Conservation (phyloP, 2,797 vertebrate species). For the Perodicticus potto region DNA sequence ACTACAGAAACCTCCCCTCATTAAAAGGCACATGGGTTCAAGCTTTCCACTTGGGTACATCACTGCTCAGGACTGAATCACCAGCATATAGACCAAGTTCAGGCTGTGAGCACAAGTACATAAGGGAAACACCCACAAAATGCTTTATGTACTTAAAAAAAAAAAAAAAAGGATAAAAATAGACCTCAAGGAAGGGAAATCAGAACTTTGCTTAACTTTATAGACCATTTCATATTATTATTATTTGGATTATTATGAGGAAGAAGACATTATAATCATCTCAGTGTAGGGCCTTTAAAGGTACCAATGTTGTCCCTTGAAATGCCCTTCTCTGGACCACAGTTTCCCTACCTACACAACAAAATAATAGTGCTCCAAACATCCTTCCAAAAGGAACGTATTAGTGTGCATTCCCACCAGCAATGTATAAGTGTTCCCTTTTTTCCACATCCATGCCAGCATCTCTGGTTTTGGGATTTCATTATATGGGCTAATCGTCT, state of each 20-base stretch:
- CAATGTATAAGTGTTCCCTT: too few species aligned
- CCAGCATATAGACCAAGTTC: neutral
- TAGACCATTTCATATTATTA: neutral
- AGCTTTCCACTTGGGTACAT: neutral
- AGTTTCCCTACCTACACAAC: neutral
- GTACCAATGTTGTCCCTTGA: neutral
- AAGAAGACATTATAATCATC: neutral
- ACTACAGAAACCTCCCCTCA: neutral
- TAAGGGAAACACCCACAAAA: neutral
- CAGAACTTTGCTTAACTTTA: neutral
- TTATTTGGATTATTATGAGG: neutral
- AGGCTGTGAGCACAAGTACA: neutral
- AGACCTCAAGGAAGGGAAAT: neutral
- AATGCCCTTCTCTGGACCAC: neutral
- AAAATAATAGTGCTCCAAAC: neutral
- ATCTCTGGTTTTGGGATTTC: too few species aligned
- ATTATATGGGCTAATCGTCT: too few species aligned
- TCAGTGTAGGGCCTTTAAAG: neutral
- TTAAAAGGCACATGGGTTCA: accelerated
- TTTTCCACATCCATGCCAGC: too few species aligned
- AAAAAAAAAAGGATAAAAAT: neutral
- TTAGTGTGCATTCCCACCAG: too few species aligned
- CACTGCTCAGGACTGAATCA: neutral
- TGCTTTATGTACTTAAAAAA: neutral
- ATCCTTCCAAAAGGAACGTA: too few species aligned